Percentiles rank a stretch among this genome's conserved stretches.
Conservation (phyloP, 2,113 vertebrate genomes). For the Emberiza fucata region DNA sequence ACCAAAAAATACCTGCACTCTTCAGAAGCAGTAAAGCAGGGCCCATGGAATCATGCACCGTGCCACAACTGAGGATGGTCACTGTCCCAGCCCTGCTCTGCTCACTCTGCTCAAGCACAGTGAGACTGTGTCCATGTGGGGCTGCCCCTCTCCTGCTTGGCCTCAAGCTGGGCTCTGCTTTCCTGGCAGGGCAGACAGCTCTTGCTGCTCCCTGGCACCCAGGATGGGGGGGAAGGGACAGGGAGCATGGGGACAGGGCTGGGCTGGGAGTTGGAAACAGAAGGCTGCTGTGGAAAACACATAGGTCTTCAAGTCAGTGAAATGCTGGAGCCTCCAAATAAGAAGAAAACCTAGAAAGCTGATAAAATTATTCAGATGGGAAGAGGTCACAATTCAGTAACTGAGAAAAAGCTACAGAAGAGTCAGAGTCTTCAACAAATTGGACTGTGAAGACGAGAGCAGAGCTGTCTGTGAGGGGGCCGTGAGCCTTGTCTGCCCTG, state of each 20-base stretch:
- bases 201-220: background rate
- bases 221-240: background rate
- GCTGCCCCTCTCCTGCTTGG: background rate
- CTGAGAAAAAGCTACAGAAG: background rate
- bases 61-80: background rate
- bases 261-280: background rate
- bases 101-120: background rate
- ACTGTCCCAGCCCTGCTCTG: background rate
- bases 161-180: fast-evolving
- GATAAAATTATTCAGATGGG: background rate
- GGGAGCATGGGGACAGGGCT: background rate
- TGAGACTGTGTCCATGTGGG: fast-evolving
- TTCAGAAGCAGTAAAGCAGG: background rate
- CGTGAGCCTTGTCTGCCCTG: background rate
- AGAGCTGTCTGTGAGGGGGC: background rate
- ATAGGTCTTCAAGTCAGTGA: background rate
- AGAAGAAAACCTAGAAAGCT: background rate
- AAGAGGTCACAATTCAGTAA: background rate
- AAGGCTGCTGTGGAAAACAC: background rate
- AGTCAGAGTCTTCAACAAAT: background rate
- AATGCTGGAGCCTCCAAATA: background rate
- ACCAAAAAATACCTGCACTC: background rate
- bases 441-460: background rate
- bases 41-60: fast-evolving
- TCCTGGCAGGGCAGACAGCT: background rate